Base-by-base conservation (phyloP, 2,797 vertebrate species). In the Huso huso region DNA sequence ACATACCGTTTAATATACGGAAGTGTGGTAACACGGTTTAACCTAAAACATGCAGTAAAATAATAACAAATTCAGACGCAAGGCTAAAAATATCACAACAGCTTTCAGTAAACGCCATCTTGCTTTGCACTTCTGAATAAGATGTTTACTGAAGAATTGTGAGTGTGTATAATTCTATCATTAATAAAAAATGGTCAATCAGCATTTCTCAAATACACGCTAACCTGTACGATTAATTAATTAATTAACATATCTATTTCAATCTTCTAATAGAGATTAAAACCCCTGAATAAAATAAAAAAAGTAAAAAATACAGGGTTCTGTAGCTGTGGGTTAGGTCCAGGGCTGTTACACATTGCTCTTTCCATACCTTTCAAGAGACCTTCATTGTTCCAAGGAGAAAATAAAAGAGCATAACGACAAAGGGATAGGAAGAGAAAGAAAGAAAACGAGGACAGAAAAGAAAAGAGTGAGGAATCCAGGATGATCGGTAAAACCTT, bases 301-400 rank as follows among this genome's bases (percentile, higher is more conserved):
- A 23, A 49, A 64, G 65, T 61, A 65, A 62, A 10, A 66, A 65
- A 58, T 67, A 70, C 66, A 51, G 50, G 58, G 61, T 51, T 69
- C 58, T 52, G 10, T 66, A 12, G 59, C 51, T 71, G 10, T 64
- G 57, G 61, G 66, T 70, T 57, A 76, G 37, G 48, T 71, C 7
- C 64, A 64, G 57, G 60, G 72, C 74, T 64, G 49, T 76, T 66
- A 82, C 72, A 64, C 66, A 80, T 77, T 74, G 71, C 74, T 74
- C 0, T 71, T 78, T 72, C 85, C 91, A 82, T 93, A 91, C 91
- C 91, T 93, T 91, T 91, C 87, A 78, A 92, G 90, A 86, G 88
- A 93, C 82, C 91, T 93, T 85, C 78, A 86, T 75, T 75, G 78
- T 81, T 80, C 86, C 83, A 83, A 82, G 84, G 73, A 70, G 77